These are phyloP conservation scores for Hylomyscus alleni DNA, from an alignment of 2,797 vertebrate species.

Conservation along the genomic window DNA sequence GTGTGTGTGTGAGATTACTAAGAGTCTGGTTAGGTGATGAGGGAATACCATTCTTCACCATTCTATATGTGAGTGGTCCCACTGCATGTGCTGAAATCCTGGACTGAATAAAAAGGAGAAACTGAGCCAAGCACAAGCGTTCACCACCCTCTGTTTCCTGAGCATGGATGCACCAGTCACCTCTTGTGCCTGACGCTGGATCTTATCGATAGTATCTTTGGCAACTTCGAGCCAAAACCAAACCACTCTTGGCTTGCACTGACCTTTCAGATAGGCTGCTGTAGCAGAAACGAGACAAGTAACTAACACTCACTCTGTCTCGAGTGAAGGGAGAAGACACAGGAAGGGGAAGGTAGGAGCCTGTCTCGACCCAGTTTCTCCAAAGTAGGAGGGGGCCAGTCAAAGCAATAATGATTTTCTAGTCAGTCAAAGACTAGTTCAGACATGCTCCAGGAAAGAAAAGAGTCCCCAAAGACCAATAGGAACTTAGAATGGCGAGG, in stretches of 20 bases:
- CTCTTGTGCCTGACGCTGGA: not conserved
- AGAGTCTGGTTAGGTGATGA: not conserved
- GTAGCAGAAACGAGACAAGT: not conserved
- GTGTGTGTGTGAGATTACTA: not conserved
- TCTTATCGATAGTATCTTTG: not conserved
- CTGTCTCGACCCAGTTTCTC: not conserved
- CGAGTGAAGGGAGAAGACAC: not conserved
- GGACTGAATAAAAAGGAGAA: too few relatives aligned
- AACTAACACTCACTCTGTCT: not conserved
- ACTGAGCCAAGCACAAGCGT: rapidly evolving
- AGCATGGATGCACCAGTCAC: not conserved
- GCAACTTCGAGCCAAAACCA: not conserved
- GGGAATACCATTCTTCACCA: not conserved
- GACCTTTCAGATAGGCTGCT: not conserved
- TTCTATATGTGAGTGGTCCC: not conserved
- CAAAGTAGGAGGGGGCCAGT: not conserved
- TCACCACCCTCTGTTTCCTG: not conserved
- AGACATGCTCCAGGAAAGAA: too few relatives aligned
- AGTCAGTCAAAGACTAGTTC: not conserved
- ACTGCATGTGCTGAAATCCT: not conserved
- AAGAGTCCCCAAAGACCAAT: not conserved
- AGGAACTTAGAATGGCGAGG: not conserved
- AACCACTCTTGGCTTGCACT: not conserved
- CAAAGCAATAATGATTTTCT: not conserved
- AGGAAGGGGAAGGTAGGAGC: not conserved